These are phyloP conservation scores for Atta colombica DNA, from an alignment of 1,140 invertebrate genomes.

Conservation along the genomic window DNA sequence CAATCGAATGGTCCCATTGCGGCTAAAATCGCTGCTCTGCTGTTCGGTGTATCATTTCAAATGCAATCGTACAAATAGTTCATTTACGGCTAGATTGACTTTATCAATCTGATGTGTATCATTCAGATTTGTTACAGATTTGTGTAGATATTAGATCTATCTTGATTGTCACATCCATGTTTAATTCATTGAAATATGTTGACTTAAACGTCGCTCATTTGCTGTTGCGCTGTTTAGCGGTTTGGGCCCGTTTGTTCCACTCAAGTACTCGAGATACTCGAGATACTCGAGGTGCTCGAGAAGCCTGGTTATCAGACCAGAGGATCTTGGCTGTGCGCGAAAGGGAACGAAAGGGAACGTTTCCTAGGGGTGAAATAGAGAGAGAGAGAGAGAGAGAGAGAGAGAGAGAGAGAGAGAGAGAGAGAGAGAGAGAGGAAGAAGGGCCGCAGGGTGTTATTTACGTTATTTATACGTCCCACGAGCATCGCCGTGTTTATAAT, in stretches of 20 bases:
- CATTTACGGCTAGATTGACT: not conserved
- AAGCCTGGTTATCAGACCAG: conserved; percentile 53
- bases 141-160: not conserved
- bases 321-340: conserved; percentile 51
- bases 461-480: conserved; percentile 85
- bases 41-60: not conserved
- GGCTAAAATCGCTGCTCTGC: conserved; percentile 35
- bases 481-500: conserved; percentile 82
- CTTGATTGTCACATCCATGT: not conserved
- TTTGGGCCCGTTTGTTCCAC: conserved; percentile 9
- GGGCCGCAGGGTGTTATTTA: conserved; percentile 80
- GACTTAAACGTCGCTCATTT: not conserved
- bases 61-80: not conserved
- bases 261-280: conserved; percentile 23
- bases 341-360: not conserved
- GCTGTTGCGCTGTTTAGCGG: not conserved
- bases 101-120: not conserved
- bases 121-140: not conserved
- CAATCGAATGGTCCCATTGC: conserved; percentile 39
- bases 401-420: not conserved
- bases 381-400: not conserved
- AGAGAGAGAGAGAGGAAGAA: not conserved
- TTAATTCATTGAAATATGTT: conserved; percentile 21
- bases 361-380: conserved; percentile 2
- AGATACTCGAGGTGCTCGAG: conserved; percentile 11